Base-by-base conservation (phyloP, 2,113 vertebrate genomes). In the Paramisgurnus dabryanus region DNA sequence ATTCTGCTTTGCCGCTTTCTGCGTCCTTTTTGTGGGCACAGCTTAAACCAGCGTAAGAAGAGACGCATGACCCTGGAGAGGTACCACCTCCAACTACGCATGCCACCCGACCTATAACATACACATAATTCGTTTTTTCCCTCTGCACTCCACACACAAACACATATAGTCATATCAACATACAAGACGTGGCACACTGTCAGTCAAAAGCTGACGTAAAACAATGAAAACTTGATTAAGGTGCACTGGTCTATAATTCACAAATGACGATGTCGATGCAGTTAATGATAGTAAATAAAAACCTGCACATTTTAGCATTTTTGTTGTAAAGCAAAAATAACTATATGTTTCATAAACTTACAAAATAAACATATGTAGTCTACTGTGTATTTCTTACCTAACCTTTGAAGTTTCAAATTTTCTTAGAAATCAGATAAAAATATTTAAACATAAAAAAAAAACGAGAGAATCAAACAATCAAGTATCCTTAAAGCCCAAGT, bases 11-110 rank as follows among this genome's bases (percentile, higher is more conserved):
- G 43, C 86, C 92, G 73, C 70, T 84, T 89, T 2, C 89, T 83
- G 0, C 88, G 89, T 4, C 92, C 91, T 76, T 92, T 89, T 70
- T 89, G 86, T 7, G 89, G 90, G 85, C 92, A 93, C 86, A 91
- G 90, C 61, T 94, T 94, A 85, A 95, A 91, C 92, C 96, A 97
- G 81, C 92, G 93, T 87, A 95, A 87, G 10, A 89, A 88, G 70
- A 96, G 90, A 73, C 96, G 93, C 93, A 96, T 95, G 67, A 89
- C 92, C 6, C 94, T 91, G 0, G 94, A 92, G 41, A 96, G 90
- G 81, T 92, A 88, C 90, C 92, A 93, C 90, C 93, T 92, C 91
- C 92, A 93, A 91, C 93, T 95, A 67, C 81, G 83, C 89, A 83
- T 61, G 81, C 85, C 86, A 34, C 86, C 84, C 80, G 79, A 78